Percentiles rank a stretch among this genome's conserved stretches.
phyloP scores from a whole-genome alignment of 2,888 invertebrate species.

The Prostheceraeus crozeri region DNA sequence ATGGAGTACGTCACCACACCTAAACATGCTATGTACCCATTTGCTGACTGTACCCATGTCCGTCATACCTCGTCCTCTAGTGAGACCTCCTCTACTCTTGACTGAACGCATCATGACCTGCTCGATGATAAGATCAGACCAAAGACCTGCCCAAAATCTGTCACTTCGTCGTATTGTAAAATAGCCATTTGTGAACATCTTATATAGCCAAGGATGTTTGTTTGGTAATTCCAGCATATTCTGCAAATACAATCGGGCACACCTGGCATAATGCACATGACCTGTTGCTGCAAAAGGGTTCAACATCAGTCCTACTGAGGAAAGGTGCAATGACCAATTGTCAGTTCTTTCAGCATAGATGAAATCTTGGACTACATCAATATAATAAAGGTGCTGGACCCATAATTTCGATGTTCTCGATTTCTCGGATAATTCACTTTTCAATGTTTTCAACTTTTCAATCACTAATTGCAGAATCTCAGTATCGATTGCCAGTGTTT shows the following conservation, averaged over 20 bases:
- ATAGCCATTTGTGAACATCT: neutral
- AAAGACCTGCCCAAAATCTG: slow-evolving; percentile 4
- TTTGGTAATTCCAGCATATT: neutral
- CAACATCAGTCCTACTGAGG: neutral
- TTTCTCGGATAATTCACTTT: neutral
- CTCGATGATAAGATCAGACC: slow-evolving; percentile 8
- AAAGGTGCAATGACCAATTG: neutral
- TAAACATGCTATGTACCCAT: slow-evolving; percentile 1
- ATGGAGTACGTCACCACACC: neutral
- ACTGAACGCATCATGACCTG: neutral
- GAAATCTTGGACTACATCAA: neutral
- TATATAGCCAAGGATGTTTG: neutral
- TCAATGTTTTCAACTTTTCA: too few species aligned
- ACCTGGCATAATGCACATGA: slow-evolving; percentile 4
- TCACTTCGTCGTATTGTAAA: neutral
- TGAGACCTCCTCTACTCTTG: slow-evolving; percentile 9
- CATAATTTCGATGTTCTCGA: neutral
- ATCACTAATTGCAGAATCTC: too few species aligned
- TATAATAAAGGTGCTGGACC: neutral
- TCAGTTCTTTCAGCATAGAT: neutral
- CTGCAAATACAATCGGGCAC: neutral
- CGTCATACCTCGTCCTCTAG: neutral
- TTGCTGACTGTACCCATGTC: neutral
- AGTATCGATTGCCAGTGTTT: too few species aligned
- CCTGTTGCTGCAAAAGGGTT: slow-evolving; percentile 6